Evolutionary conservation across 2,888 invertebrate genomes (phyloP), one percentile per base, ranked within the genome.

Genomic region (Laothoe populi): DNA sequence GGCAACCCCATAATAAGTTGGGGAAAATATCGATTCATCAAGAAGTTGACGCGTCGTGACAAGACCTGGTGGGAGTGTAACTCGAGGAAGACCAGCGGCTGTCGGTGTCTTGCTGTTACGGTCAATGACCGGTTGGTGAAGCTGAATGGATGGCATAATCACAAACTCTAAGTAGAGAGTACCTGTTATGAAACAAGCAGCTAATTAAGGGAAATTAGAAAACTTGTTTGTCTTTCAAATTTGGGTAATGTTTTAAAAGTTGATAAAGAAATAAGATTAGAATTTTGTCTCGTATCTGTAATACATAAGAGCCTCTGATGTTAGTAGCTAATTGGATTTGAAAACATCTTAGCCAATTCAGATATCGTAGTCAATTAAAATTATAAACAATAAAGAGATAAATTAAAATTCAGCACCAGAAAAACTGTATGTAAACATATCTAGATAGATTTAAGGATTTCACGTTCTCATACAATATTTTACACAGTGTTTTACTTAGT

Each of bases 31-130:
- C 79, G 87, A 40, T 90, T 90, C 61, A 80, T 82, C 16, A 90
- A 88, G 72, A 90, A 90, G 70, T 66, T 90, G 64, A 70, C 76
- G 7, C 77, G 90, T 0, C 78, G 82, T 13, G 62, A 75, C 35
- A 90, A 90, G 74, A 88, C 88, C 19, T 90, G 90, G 88, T 91
- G 90, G 91, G 90, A 90, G 73, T 91, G 91, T 57, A 81, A 82
- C 0, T 82, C 83, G 0, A 81, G 87, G 68, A 90, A 88, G 79
- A 79, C 69, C 11, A 69, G 66, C 13, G 82, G 83, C 0, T 92
- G 91, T 68, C 81, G 83, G 2, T 90, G 90, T 64, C 77, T 88
- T 4, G 86, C 85, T 4, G 88, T 89, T 63, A 91, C 91, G 4
- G 78, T 84, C 2, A 79, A 88, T 24, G 81, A 87, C 46, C 74